Evolutionary conservation across 2,113 vertebrate species (phyloP), one percentile per base, ranked within the genome.

Genomic region (Lota lota): DNA sequence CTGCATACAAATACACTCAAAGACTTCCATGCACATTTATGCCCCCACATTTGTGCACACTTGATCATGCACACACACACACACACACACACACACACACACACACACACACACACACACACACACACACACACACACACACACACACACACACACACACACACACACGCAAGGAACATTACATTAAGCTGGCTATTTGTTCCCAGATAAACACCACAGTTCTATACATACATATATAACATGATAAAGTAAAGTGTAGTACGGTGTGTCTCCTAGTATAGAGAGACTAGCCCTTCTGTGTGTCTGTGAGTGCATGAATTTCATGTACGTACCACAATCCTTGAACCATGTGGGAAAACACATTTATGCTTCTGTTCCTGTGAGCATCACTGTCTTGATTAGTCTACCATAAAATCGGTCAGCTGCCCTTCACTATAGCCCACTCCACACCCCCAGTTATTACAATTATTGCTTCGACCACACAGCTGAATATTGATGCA

Each of bases 381-480:
- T 8, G 47, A 2, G 8, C 73, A 74, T 84, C 28, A 2, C 80
- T 83, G 71, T 64, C 66, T 79, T 82, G 78, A 88, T 87, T 80
- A 68, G 70, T 70, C 75, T 71, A 47, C 78, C 75, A 71, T 80
- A 77, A 72, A 69, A 53, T 11, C 40, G 2, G 12, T 14, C 40
- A 47, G 40, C 40, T 12, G 60, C 70, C 78, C 66, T 58, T 6
- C 22, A 14, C 16, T 64, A 20, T 21, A 16, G 17, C 63, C 36
- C 53, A 66, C 59, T 12, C 7, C 66, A 51, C 63, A 50, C 63
- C 22, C 67, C 64, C 75, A n/a, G 53, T 87, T 82, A 83, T 88
- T 87, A 88, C 24, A 72, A 84, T 88, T 86, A 86, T 81, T 86
- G 81, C 86, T 89, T 84, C 73, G 78, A 90, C 85, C 82, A 75